Evolutionary conservation across 2,797 vertebrate genomes (phyloP).

Genomic region (Helarctos malayanus): DNA sequence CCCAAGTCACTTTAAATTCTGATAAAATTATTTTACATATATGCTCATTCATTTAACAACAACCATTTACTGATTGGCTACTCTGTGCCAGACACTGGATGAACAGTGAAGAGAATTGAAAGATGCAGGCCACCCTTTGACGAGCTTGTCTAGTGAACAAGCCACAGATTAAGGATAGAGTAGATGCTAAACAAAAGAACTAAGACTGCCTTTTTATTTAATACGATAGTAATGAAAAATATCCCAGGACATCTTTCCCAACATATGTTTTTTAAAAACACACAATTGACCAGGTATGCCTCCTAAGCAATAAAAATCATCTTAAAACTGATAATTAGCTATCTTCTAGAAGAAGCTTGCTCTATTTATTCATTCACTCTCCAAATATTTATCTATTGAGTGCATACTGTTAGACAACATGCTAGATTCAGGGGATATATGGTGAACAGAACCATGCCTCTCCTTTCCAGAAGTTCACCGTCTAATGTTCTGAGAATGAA

Average conservation of each 20-base stretch:
- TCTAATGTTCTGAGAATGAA: neutral
- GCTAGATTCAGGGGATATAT: neutral
- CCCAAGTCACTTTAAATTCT: neutral
- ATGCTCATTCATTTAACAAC: neutral
- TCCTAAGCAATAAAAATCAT: conserved; percentile 12
- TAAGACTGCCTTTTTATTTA: neutral
- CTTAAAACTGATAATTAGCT: neutral
- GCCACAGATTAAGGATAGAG: neutral
- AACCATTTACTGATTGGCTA: neutral
- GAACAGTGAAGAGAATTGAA: neutral
- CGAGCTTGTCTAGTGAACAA: neutral
- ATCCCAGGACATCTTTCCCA: neutral
- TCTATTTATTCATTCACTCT: neutral
- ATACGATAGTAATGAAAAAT: conserved; percentile 16
- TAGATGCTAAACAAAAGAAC: neutral
- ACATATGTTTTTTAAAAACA: conserved; percentile 40
- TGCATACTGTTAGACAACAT: neutral
- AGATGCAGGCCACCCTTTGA: neutral
- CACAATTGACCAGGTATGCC: neutral
- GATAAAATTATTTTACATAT: neutral
- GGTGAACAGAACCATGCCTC: neutral
- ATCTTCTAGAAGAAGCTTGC: neutral
- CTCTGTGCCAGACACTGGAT: neutral
- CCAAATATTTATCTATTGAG: neutral
- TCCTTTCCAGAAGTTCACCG: neutral